Evolutionary conservation across 2,797 vertebrate genomes (phyloP).

Genomic region (Pipistrellus nathusii): DNA sequence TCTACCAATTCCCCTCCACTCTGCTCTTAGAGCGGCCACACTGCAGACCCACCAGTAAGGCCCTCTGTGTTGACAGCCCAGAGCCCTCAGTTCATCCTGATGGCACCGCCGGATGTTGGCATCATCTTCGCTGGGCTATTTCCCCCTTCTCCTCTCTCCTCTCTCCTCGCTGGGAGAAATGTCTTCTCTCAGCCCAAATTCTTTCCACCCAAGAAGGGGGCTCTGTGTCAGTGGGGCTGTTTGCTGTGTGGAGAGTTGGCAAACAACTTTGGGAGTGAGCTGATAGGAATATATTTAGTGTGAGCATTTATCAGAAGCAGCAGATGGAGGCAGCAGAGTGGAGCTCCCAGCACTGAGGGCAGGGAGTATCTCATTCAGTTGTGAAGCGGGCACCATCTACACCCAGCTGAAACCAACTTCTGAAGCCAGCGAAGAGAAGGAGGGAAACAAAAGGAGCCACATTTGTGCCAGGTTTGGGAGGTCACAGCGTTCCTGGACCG

Average conservation of each 20-base stretch:
- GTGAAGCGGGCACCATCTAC: conserved; percentile 61
- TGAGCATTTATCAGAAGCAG: conserved; percentile 79
- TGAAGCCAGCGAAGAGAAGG: conserved; percentile 60
- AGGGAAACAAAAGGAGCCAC: conserved; percentile 56
- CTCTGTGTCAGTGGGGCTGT: conserved; percentile 66
- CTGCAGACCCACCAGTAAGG: neutral
- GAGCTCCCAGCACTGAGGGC: conserved; percentile 79
- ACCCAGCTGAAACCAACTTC: conserved; percentile 71
- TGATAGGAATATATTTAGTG: conserved; percentile 79
- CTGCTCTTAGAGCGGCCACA: neutral
- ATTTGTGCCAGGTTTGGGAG: conserved; percentile 70
- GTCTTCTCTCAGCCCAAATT: conserved; percentile 58
- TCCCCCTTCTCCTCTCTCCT: neutral
- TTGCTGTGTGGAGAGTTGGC: conserved; percentile 62
- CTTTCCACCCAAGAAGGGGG: conserved; percentile 54
- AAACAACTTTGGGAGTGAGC: conserved; percentile 70
- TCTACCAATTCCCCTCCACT: neutral
- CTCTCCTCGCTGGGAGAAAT: neutral
- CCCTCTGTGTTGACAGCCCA: neutral
- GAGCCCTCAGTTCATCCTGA: fast-evolving
- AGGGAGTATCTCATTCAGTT: conserved; percentile 74
- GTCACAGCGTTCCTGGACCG: conserved; percentile 66
- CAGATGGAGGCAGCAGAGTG: conserved; percentile 83
- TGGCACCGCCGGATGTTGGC: neutral
- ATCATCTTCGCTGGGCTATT: neutral